Conservation (phyloP, 2,888 invertebrate genomes). For the Eristalinus aeneus region DNA sequence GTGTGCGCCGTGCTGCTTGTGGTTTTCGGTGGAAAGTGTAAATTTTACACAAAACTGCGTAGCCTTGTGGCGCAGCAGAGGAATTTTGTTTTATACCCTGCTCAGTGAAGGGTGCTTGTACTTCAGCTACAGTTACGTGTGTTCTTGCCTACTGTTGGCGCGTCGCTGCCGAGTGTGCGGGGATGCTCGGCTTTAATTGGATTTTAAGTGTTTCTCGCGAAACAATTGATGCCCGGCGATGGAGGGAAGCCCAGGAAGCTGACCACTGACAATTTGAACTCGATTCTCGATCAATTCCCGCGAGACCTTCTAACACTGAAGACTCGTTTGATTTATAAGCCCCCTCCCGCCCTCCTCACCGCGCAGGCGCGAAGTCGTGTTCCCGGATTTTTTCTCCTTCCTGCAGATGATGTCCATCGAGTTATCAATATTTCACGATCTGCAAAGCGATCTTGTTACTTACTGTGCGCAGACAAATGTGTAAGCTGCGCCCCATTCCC, state of each 20-base stretch:
- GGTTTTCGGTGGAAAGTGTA: conserved; percentile 42
- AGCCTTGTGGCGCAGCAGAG: conserved; percentile 41
- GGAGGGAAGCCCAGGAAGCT: too few relatives aligned
- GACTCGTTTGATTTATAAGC: background rate
- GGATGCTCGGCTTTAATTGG: conserved; percentile 23
- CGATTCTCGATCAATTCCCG: background rate
- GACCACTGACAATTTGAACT: background rate
- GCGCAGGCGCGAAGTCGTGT: conserved; percentile 56
- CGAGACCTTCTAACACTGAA: background rate
- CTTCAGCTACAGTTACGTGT: conserved; percentile 30
- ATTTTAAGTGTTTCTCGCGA: background rate
- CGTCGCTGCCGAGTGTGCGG: background rate
- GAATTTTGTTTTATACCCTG: conserved; percentile 49
- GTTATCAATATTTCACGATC: conserved; percentile 66
- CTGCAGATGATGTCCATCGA: conserved; percentile 21
- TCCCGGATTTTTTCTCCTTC: background rate
- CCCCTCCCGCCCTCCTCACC: background rate
- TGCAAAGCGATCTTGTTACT: conserved; percentile 61
- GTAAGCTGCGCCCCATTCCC: background rate
- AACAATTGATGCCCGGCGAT: background rate
- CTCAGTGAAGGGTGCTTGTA: conserved; percentile 53
- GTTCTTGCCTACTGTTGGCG: conserved; percentile 59
- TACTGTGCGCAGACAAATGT: conserved; percentile 55
- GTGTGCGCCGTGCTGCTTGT: background rate
- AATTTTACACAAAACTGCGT: conserved; percentile 41